Evolutionary conservation across 2,888 invertebrate species (phyloP).

Genomic region (Patella depressa): DNA sequence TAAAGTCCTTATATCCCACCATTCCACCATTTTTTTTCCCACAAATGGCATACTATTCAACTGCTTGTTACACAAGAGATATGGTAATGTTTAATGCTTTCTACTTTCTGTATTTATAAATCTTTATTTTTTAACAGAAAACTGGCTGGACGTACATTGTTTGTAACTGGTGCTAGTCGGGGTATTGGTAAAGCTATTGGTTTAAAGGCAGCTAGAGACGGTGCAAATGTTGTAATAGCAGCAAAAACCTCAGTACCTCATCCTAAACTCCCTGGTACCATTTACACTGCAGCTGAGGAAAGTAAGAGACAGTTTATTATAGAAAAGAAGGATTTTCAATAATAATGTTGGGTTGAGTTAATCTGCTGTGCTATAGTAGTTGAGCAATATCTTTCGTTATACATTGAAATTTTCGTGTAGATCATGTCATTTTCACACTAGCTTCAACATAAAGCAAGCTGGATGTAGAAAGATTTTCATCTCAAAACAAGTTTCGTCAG

Average conservation of each 20-base stretch:
- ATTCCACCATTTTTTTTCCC: too few relatives aligned
- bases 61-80: too few relatives aligned
- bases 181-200: slow-evolving; percentile 98
- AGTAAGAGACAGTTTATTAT: slow-evolving; percentile 74
- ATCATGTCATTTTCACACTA: too few relatives aligned
- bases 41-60: too few relatives aligned
- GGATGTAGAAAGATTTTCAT: too few relatives aligned
- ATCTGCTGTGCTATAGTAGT: not conserved
- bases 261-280: slow-evolving; percentile 92
- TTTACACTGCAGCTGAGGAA: slow-evolving; percentile 91
- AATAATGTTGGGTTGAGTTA: not conserved
- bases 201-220: slow-evolving; percentile 86
- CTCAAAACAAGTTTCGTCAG: too few relatives aligned
- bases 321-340: not conserved
- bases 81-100: too few relatives aligned
- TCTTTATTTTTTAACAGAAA: slow-evolving; percentile 72
- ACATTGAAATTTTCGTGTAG: too few relatives aligned
- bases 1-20: too few relatives aligned
- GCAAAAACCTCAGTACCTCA: slow-evolving; percentile 92
- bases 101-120: not conserved
- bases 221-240: slow-evolving; percentile 91
- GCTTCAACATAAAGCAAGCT: too few relatives aligned
- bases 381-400: not conserved
- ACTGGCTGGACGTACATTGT: slow-evolving; percentile 89
- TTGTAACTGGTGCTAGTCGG: slow-evolving; percentile 95